Evolutionary conservation across 2,888 invertebrate genomes (phyloP).

Genomic region (Clanis bilineata): DNA sequence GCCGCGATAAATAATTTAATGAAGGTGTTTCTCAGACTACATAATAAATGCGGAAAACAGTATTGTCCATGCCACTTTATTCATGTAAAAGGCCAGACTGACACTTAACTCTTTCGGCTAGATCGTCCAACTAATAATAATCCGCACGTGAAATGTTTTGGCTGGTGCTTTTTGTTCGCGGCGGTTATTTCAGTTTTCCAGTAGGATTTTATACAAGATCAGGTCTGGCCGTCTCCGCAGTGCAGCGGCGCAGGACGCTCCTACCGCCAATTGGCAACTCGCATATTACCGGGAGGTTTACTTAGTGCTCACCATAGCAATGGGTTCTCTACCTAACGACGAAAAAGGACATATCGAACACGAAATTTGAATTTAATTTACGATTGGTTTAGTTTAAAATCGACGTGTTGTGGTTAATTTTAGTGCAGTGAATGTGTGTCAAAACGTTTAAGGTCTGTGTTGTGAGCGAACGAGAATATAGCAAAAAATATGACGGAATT

Average conservation of each 20-base stretch:
- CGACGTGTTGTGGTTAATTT: conserved; percentile 36
- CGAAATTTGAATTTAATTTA: conserved; percentile 35
- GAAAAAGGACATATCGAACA: conserved; percentile 43
- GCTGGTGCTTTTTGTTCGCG: conserved; percentile 82
- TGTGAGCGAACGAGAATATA: conserved; percentile 51
- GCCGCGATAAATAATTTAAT: conserved; percentile 35
- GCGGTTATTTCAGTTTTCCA: conserved; percentile 82
- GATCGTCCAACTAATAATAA: conserved; percentile 82
- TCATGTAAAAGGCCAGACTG: conserved; percentile 62
- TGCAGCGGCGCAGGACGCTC: conserved; percentile 49
- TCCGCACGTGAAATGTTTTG: conserved; percentile 81
- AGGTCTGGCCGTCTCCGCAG: conserved; percentile 72
- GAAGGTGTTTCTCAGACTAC: conserved; percentile 35
- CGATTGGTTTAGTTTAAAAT: conserved; percentile 38
- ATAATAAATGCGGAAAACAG: conserved; percentile 50
- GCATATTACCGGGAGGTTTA: conserved; percentile 27
- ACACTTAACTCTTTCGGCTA: conserved; percentile 79
- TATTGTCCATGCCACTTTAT: conserved; percentile 56
- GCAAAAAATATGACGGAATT: conserved; percentile 72
- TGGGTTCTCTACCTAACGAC: conserved; percentile 42
- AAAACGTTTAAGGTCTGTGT: conserved; percentile 58
- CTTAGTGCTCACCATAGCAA: conserved; percentile 38
- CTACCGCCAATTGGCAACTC: conserved; percentile 24
- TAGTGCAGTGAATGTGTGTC: conserved; percentile 70
- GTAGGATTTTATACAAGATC: conserved; percentile 79